Conservation (phyloP, 2,797 vertebrate genomes). For the Enteromius radiatus region DNA sequence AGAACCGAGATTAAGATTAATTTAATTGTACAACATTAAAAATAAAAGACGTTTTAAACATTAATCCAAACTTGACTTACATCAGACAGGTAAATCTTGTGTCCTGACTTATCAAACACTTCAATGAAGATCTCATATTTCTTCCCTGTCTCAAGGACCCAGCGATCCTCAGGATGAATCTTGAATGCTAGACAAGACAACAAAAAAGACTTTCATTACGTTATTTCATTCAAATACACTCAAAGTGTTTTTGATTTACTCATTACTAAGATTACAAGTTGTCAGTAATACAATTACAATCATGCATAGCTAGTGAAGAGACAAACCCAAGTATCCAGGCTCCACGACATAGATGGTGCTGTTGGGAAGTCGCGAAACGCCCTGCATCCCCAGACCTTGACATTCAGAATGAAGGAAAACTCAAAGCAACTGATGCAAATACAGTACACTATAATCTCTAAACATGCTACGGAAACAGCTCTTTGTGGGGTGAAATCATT, state of each 20-base stretch:
- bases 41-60: slow-evolving; percentile 2
- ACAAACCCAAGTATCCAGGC: slow-evolving; percentile 91
- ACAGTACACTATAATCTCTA: neutral
- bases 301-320: neutral
- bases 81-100: slow-evolving; percentile 90
- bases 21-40: neutral
- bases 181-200: slow-evolving; percentile 82
- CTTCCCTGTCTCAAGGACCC: slow-evolving; percentile 89
- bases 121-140: slow-evolving; percentile 87
- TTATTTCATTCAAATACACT: neutral
- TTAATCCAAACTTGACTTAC: slow-evolving; percentile 76
- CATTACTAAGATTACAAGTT: neutral
- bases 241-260: neutral
- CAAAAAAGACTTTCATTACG: neutral
- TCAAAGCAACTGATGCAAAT: neutral
- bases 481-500: neutral
- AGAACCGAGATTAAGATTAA: neutral
- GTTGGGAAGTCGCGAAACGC: slow-evolving; percentile 90
- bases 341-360: slow-evolving; percentile 92
- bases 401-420: slow-evolving; percentile 71
- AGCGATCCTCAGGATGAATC: slow-evolving; percentile 89
- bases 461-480: neutral
- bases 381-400: slow-evolving; percentile 90
- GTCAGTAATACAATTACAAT: neutral
- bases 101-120: slow-evolving; percentile 92